Base-by-base conservation (phyloP, 1,140 invertebrate genomes). In the Eciton burchellii region DNA sequence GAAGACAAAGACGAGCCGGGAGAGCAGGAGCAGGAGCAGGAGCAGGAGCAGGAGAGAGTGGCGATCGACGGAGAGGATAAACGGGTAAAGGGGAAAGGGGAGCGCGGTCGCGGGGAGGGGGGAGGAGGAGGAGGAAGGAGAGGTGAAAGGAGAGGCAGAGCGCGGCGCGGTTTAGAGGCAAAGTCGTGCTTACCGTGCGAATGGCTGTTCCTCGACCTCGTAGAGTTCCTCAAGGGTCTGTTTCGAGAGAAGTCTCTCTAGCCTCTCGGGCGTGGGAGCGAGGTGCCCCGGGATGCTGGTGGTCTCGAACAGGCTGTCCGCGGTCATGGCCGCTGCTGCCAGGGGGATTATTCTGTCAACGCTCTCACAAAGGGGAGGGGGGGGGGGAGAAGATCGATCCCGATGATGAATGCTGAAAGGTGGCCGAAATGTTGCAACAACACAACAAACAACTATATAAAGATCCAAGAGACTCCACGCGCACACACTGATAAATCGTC, bases 201-300 rank as follows among this genome's bases (percentile, higher is more conserved):
- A 94, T 87, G 94, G 94, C 85, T 94, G 94, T 90, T 94, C 93
- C 91, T 94, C 94, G 85, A 94, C 94, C 85, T 94, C 93, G 90
- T 94, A 94, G 59, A 94, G 93, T 59, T 94, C 91, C 89, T 94
- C 94, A 89, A 94, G 94, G 82, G 91, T 93, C 89, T 93, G 92
- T 86, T 93, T 94, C 86, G 93, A 93, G 87, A 94, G 92, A 82
- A 94, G 91, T 90, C 93, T 92, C 92, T 94, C 93, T 70, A 94
- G 90, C 85, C 93, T 89, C 83, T 94, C 90, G 59, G 92, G 90
- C 92, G 94, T 93, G 91, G 93, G 92, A 91, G 93, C 93, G 90
- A 94, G 92, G 89, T 94, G 93, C 87, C 94, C 93, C 84, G 94
- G 93, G 91, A 93, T 93, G 91, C 91, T 92, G 90, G 92, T 94